Evolutionary conservation across 2,888 invertebrate genomes (phyloP).

Genomic region (Myopa tessellatipennis): DNA sequence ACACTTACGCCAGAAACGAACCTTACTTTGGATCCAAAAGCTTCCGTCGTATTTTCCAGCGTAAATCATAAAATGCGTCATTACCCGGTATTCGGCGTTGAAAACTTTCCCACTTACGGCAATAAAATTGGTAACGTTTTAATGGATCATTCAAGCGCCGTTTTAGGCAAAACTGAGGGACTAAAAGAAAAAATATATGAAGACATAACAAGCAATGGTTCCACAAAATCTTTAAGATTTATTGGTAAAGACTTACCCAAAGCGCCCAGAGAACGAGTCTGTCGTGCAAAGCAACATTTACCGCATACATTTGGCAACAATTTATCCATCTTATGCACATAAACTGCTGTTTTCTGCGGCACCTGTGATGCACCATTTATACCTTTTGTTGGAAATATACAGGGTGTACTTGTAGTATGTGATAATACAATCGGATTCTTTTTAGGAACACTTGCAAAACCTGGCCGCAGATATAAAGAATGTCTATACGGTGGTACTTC

Average conservation of each 20-base stretch:
- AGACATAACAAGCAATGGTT: background rate
- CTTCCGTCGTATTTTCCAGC: constrained; percentile 15
- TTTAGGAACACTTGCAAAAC: no score
- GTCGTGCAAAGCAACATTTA: background rate
- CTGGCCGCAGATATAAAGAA: no score
- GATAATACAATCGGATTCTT: no score
- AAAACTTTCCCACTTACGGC: constrained; percentile 20
- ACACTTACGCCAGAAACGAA: background rate
- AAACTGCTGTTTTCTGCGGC: no score
- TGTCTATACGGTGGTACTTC: no score
- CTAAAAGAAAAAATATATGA: background rate
- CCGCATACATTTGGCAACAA: no score
- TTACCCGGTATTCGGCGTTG: background rate
- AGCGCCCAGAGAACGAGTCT: background rate
- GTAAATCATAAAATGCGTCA: background rate
- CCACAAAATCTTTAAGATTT: background rate
- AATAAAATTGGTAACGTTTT: constrained; percentile 18
- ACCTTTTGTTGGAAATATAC: no score
- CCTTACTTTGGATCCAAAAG: background rate
- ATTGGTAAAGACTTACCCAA: background rate
- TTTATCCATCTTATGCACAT: no score
- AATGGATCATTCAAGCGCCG: constrained; percentile 8
- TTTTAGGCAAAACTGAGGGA: constrained; percentile 6
- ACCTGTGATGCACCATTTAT: no score
- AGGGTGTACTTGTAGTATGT: no score